Evolutionary conservation across 1,140 invertebrate species (phyloP).

Genomic region (Melitaea cinxia): DNA sequence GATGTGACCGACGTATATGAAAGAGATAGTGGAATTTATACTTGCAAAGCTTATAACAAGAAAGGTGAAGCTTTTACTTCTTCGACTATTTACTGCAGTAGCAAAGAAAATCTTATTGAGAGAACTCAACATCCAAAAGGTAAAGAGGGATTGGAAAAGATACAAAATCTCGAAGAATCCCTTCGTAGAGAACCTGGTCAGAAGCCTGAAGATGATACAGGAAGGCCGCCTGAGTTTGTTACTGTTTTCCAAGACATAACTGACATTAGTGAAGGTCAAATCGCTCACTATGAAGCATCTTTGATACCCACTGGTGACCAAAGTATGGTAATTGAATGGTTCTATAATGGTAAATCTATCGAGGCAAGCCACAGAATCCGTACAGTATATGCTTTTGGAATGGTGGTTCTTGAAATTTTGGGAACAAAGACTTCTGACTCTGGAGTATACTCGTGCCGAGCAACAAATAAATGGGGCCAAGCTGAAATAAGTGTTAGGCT

Average conservation of each 20-base stretch:
- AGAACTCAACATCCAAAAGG: conserved; percentile 96
- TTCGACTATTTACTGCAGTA: conserved; percentile 91
- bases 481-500: conserved; percentile 93
- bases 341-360: conserved; percentile 94
- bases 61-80: conserved; percentile 95
- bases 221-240: conserved; percentile 93
- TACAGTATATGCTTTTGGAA: conserved; percentile 96
- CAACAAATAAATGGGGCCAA: conserved; percentile 93
- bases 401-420: conserved; percentile 96
- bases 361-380: conserved; percentile 94
- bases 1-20: conserved; percentile 94
- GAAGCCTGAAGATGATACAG: conserved; percentile 87
- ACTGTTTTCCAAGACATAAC: conserved; percentile 91
- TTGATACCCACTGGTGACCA: conserved; percentile 96
- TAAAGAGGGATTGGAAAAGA: conserved; percentile 93
- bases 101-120: conserved; percentile 92
- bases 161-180: conserved; percentile 94
- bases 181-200: conserved; percentile 86
- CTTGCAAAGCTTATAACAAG: conserved; percentile 93
- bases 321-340: conserved; percentile 98
- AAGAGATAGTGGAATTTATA: conserved; percentile 97
- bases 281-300: conserved; percentile 96
- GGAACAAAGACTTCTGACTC: conserved; percentile 94
- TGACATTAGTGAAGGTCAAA: conserved; percentile 93
- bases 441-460: conserved; percentile 92